Evolutionary conservation across 2,113 vertebrate species (phyloP).

Genomic region (Crotalus tigris): DNA sequence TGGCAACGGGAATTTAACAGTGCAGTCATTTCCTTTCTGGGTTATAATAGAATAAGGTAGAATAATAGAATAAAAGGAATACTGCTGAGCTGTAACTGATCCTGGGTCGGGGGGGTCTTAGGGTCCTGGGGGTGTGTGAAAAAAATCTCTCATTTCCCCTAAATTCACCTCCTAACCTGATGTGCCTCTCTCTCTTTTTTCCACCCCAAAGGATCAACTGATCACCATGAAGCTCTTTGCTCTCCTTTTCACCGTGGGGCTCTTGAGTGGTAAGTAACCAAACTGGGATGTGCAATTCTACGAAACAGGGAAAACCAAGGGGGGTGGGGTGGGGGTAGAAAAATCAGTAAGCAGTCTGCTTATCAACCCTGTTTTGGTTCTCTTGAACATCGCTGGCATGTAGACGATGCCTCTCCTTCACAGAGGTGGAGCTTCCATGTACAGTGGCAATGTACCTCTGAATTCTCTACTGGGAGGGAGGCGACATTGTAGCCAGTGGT

Average conservation of each 20-base stretch:
- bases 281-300: not conserved
- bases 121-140: not conserved
- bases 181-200: not conserved
- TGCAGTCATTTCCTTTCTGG: not conserved
- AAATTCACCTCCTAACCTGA: not conserved
- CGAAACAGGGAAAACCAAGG: no score
- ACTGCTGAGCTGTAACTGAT: not conserved
- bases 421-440: not conserved
- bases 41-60: not conserved
- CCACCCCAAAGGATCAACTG: not conserved
- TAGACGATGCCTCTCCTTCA: not conserved
- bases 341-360: not conserved
- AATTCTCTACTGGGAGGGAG: not conserved
- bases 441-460: not conserved
- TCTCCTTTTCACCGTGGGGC: constrained; percentile 6
- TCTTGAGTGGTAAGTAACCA: constrained; percentile 32
- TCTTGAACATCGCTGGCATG: not conserved
- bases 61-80: not conserved
- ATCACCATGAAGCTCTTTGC: constrained; percentile 23
- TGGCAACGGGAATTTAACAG: not conserved
- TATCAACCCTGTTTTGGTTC: not conserved
- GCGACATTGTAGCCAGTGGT: no score
- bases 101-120: not conserved
- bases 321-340: not conserved
- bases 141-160: no score